A percentile compares a stretch with the other conserved stretches of the same genome.
Evolutionary conservation across 2,888 invertebrate species (phyloP).

Genomic region (Papilio gigon): DNA sequence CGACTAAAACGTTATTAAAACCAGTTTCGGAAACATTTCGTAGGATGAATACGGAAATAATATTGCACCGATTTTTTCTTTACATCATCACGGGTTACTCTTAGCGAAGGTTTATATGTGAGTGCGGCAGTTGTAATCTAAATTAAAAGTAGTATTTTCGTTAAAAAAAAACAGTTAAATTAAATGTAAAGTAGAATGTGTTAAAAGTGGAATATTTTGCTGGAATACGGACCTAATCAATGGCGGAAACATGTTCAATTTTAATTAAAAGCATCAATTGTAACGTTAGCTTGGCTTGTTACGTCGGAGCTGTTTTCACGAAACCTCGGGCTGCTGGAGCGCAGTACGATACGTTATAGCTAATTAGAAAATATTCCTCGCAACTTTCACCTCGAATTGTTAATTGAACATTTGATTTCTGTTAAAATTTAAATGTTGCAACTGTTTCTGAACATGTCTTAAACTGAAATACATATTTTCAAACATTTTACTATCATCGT

Average conservation of each 20-base stretch:
- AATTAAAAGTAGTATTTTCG: too few relatives aligned
- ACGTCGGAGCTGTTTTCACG: conserved; percentile 26
- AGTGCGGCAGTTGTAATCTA: too few relatives aligned
- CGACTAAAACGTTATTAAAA: background rate
- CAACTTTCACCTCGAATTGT: background rate
- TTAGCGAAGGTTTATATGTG: too few relatives aligned
- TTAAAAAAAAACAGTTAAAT: too few relatives aligned
- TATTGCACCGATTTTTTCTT: too few relatives aligned
- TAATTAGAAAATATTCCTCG: conserved; percentile 23
- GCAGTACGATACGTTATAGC: conserved; percentile 25
- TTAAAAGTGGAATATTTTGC: background rate
- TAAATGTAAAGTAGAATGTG: background rate
- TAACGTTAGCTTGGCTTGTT: conserved; percentile 29
- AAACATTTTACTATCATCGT: background rate
- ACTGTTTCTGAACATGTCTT: too few relatives aligned
- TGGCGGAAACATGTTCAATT: conserved; percentile 28
- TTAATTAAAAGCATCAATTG: conserved; percentile 37
- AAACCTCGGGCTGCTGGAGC: conserved; percentile 21
- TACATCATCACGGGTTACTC: too few relatives aligned
- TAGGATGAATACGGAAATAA: too few relatives aligned
- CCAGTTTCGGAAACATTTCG: too few relatives aligned
- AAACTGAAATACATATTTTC: too few relatives aligned
- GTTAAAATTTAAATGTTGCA: too few relatives aligned
- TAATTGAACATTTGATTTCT: background rate
- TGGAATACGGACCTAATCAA: background rate